Percentiles rank a stretch among this genome's conserved stretches.
phyloP scores from a whole-genome alignment of 2,113 vertebrate genomes.

The Rhabdomys dilectus region DNA sequence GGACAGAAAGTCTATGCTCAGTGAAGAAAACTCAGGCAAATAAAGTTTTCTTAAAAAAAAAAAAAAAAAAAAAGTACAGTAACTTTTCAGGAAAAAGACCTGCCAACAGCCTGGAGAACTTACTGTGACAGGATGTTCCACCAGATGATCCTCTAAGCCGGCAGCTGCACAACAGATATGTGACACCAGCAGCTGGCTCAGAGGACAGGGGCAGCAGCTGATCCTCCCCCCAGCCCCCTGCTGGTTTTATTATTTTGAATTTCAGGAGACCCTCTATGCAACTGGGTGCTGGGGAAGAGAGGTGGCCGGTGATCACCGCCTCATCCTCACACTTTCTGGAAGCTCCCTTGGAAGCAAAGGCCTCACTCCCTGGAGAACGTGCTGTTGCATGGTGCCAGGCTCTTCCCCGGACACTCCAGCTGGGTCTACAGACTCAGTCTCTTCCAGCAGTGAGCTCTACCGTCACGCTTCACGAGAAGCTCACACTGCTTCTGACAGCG shows the following conservation, averaged over 20 bases:
- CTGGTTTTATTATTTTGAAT: not conserved
- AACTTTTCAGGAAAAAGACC: not conserved
- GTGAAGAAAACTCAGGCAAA: constrained; percentile 73
- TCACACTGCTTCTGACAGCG: constrained; percentile 41
- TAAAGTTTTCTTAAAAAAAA: constrained; percentile 72
- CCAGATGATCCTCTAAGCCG: not conserved
- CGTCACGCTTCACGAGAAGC: not conserved
- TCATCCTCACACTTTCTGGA: constrained; percentile 14
- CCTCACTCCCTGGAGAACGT: constrained; percentile 4
- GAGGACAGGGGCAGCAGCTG: not conserved
- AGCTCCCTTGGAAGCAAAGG: not conserved
- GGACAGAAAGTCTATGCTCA: constrained; percentile 54
- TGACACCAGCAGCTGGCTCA: not conserved
- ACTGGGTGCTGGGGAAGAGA: not conserved
- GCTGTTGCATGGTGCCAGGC: not conserved
- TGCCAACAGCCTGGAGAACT: constrained; percentile 22
- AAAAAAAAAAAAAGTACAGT: constrained; percentile 38
- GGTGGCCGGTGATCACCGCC: not conserved
- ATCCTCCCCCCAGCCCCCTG: not conserved
- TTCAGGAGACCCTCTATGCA: not conserved
- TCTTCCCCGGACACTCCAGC: not conserved
- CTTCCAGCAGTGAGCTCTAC: not conserved
- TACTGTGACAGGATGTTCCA: not conserved
- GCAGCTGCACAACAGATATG: not conserved
- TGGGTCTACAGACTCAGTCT: not conserved